phyloP scores from a whole-genome alignment of 2,113 vertebrate species.

The Rattus rattus region DNA sequence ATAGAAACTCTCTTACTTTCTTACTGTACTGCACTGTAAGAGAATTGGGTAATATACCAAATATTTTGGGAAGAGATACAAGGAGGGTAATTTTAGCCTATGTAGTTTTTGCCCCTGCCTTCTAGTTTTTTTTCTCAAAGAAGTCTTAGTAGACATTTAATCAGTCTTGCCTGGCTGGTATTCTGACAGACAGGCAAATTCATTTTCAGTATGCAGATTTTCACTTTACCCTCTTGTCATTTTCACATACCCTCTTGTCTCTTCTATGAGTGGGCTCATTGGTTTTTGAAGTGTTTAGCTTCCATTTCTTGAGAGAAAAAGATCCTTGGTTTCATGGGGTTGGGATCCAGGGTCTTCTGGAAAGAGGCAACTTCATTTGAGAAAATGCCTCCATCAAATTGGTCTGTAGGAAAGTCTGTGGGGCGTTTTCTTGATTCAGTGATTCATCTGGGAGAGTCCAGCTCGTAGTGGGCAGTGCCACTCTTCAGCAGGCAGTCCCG shows the following conservation, averaged over 20 bases:
- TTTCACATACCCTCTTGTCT: neutral
- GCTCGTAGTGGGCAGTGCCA: neutral
- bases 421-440: neutral
- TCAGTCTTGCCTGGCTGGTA: neutral
- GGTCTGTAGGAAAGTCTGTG: neutral
- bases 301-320: conserved; percentile 35
- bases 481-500: no score
- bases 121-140: neutral
- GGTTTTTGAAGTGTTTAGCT: neutral
- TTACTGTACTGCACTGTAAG: neutral
- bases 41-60: neutral
- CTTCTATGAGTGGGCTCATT: neutral
- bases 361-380: neutral
- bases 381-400: neutral
- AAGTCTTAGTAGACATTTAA: neutral
- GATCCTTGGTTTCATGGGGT: neutral
- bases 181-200: neutral
- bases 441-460: neutral
- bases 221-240: neutral
- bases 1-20: neutral
- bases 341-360: neutral
- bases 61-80: neutral
- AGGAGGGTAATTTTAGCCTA: neutral
- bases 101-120: neutral
- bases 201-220: conserved; percentile 21